These are phyloP conservation scores for Caenorhabditis imperialis DNA, from an alignment of 2,888 invertebrate genomes.

Conservation along the genomic window DNA sequence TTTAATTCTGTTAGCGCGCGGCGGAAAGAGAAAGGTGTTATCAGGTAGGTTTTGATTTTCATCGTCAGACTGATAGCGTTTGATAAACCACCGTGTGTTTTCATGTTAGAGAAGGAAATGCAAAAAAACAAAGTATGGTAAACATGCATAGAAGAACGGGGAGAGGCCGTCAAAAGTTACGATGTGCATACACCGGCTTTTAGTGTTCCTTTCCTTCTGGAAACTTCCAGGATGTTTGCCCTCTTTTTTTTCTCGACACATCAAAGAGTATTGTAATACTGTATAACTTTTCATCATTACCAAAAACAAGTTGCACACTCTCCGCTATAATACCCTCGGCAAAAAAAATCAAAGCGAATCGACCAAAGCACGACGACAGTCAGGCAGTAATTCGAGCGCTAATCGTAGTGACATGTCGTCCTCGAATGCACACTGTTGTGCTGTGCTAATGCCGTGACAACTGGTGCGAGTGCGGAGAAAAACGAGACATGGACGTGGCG, in stretches of 20 bases:
- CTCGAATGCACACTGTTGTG: constrained; percentile 42
- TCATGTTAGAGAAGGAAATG: background rate
- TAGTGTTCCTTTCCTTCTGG: too few species aligned
- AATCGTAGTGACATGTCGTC: constrained; percentile 51
- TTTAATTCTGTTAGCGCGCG: too few species aligned
- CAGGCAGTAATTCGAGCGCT: constrained; percentile 44
- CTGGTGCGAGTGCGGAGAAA: constrained; percentile 49
- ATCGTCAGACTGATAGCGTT: too few species aligned
- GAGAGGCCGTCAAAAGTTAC: constrained; percentile 36
- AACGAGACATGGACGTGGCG: constrained; percentile 55
- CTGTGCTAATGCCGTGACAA: constrained; percentile 51
- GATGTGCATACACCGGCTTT: constrained; percentile 38
- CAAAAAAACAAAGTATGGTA: background rate
- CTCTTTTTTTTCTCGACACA: too few species aligned
- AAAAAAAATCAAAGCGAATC: constrained; percentile 5
- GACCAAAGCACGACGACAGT: constrained; percentile 47
- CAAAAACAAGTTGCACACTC: too few species aligned
- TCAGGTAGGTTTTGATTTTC: too few species aligned
- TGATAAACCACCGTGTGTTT: too few species aligned
- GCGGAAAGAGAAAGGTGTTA: too few species aligned
- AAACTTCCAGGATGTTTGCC: too few species aligned
- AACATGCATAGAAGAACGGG: background rate
- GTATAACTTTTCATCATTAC: too few species aligned
- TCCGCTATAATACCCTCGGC: too few species aligned
- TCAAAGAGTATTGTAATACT: too few species aligned